Evolutionary conservation across 2,888 invertebrate genomes (phyloP).

Genomic region (Danaus chrysippus): DNA sequence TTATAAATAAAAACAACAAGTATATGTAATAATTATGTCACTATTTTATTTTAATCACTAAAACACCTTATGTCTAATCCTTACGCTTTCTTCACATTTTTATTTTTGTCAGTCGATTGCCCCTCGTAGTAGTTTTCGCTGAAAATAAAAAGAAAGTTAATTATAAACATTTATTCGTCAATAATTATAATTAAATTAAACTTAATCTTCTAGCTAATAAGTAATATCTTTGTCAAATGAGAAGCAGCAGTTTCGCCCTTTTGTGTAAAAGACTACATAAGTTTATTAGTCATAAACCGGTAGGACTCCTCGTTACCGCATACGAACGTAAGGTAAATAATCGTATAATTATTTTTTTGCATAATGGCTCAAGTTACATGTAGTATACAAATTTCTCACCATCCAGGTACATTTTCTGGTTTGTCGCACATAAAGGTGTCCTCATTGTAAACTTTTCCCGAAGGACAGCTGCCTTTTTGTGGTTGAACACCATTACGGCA

Average conservation of each 20-base stretch:
- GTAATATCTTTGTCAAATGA: neutral
- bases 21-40: constrained; percentile 21
- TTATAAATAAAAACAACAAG: constrained; percentile 17
- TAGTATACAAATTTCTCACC: constrained; percentile 67
- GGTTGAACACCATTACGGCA: constrained; percentile 88
- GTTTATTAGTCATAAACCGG: too few species aligned
- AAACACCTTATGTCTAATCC: constrained; percentile 32
- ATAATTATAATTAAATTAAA: neutral
- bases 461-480: constrained; percentile 85
- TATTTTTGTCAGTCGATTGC: constrained; percentile 68
- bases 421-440: constrained; percentile 87
- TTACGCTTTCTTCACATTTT: constrained; percentile 69
- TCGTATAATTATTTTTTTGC: too few species aligned
- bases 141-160: constrained; percentile 50
- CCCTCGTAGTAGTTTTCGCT: constrained; percentile 85
- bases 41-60: constrained; percentile 36
- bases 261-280: too few species aligned
- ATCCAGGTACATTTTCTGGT: constrained; percentile 87
- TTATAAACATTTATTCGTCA: constrained; percentile 3
- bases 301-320: too few species aligned
- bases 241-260: too few species aligned
- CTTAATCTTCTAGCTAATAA: neutral
- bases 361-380: too few species aligned
- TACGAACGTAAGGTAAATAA: too few species aligned
- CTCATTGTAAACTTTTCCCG: constrained; percentile 88